Percentiles rank a stretch among this genome's conserved stretches.
Evolutionary conservation across 1,140 invertebrate species (phyloP).

Genomic region (Caenorhabditis tropicalis): DNA sequence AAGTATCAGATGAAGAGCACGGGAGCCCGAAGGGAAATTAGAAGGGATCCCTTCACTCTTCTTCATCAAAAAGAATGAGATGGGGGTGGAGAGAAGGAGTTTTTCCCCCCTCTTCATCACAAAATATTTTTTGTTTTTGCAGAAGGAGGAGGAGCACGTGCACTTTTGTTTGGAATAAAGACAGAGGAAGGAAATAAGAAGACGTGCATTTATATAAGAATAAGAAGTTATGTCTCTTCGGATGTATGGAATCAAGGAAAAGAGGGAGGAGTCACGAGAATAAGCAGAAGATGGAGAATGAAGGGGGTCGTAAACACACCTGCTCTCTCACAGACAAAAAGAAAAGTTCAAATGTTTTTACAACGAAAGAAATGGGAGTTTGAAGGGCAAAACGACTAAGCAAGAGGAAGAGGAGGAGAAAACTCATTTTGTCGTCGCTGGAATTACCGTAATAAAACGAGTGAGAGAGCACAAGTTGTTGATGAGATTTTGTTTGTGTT

Average conservation of each 20-base stretch:
- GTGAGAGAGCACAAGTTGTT: not conserved
- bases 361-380: not conserved
- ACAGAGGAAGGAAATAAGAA: not conserved
- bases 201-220: not conserved
- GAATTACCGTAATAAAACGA: constrained; percentile 3
- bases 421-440: not conserved
- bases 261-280: not conserved
- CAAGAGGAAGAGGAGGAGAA: not conserved
- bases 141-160: not conserved
- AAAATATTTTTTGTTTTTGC: not conserved
- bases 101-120: not conserved
- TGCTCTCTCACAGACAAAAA: not conserved
- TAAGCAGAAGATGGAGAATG: not conserved
- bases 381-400: no score
- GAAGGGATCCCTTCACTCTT: no score
- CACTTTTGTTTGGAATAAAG: not conserved
- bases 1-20: not conserved
- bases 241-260: not conserved
- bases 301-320: not conserved
- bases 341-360: constrained; percentile 36
- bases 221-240: not conserved
- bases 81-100: not conserved
- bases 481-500: not conserved
- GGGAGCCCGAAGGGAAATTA: constrained; percentile 7
- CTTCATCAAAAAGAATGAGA: constrained; percentile 14